Evolutionary conservation across 2,888 invertebrate genomes (phyloP), one percentile per base, ranked within the genome.

Genomic region (Ethmia dodecea): DNA sequence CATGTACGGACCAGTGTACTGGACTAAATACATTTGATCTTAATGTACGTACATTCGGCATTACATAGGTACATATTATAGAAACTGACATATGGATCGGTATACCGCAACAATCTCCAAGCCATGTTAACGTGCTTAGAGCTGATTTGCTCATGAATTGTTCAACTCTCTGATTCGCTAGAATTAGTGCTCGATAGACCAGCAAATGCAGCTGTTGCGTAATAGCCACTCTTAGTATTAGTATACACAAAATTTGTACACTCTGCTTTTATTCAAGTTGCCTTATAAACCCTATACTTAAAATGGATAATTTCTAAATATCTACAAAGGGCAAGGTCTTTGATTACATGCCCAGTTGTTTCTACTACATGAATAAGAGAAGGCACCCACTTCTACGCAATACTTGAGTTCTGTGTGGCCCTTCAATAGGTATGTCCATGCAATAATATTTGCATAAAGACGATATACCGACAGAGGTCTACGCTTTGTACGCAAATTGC

Each of bases 111-210:
- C 75, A 75, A 64, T 73, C 74, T 64, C 50, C 54, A 55, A 72
- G 67, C 71, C 64, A 65, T 81, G 78, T 81, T 80, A 78, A 80
- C 79, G 73, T 66, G 75, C 72, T 77, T 73, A 72, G 57, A 67
- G 53, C 70, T 76, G 78, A 78, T 81, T 81, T 76, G 73, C 65
- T 68, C 71, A 74, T 77, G 79, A 81, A 81, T 79, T 74, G 75
- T 70, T 70, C 61, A 72, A 66, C 60, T 70, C 65, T 58, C 55
- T 63, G 64, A 63, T 69, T 65, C 61, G 54, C 66, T 65, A 72
- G 68, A 74, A 64, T 68, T 72, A 74, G 68, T 61, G 60, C 58
- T 61, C 58, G 59, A 52, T 54, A 52, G 53, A 55, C 64, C 59
- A 58, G 67, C 59, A 58, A 40, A 9, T 18, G 18, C 8, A 5